Evolutionary conservation across 1,140 invertebrate species (phyloP).

Genomic region (Trichoplusia ni): DNA sequence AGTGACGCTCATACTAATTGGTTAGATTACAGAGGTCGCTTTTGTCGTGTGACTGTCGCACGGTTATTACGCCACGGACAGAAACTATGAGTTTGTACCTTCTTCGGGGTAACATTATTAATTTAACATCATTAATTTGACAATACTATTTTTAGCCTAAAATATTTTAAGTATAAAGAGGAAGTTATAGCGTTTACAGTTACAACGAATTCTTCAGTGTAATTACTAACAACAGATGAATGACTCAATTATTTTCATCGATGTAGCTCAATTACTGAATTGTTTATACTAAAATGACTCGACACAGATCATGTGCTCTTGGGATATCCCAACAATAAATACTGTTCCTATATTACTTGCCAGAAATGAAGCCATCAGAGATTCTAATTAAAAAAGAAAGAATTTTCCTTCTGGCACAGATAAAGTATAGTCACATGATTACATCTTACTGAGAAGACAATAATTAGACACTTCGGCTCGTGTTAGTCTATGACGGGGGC

Average conservation of each 20-base stretch:
- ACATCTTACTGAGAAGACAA: neutral
- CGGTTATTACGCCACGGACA: conserved; percentile 37
- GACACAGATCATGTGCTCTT: neutral
- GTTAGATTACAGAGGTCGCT: conserved; percentile 58
- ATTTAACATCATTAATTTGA: too few relatives aligned
- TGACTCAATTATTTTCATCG: too few relatives aligned
- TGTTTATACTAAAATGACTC: neutral
- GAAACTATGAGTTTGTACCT: neutral
- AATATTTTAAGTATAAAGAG: too few relatives aligned
- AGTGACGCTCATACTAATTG: conserved; percentile 70
- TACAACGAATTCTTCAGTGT: too few relatives aligned
- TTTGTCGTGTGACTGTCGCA: conserved; percentile 39
- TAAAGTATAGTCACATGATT: neutral
- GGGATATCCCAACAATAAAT: conserved; percentile 26
- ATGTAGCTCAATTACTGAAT: neutral
- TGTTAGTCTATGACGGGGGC: conserved; percentile 33
- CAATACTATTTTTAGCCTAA: too few relatives aligned
- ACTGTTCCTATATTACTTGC: conserved; percentile 7
- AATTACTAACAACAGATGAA: too few relatives aligned
- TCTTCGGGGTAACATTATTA: too few relatives aligned
- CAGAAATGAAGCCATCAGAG: conserved; percentile 7
- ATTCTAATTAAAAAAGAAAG: neutral
- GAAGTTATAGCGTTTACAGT: too few relatives aligned
- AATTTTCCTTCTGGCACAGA: conserved; percentile 28
- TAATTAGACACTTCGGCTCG: neutral